Conservation (phyloP, 2,888 invertebrate species). For the Linnaemya tessellans region DNA sequence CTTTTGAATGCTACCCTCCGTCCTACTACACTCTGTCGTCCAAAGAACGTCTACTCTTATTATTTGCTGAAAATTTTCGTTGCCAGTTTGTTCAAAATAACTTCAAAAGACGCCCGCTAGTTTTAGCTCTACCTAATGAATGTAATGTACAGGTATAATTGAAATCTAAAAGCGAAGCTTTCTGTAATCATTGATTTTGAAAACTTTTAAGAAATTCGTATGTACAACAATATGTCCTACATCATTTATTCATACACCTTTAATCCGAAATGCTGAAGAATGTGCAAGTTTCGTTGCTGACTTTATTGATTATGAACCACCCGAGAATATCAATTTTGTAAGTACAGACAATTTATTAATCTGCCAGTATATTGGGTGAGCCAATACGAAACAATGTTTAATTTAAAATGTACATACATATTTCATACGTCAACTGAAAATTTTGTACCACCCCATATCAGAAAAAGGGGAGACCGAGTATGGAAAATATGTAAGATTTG, state of each 20-base stretch:
- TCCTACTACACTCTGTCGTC: conserved; percentile 87
- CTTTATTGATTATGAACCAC: conserved; percentile 89
- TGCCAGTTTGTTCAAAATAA: conserved; percentile 87
- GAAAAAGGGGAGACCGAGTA: too few relatives aligned
- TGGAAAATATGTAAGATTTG: too few relatives aligned
- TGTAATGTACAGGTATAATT: conserved; percentile 88
- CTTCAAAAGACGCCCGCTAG: conserved; percentile 86
- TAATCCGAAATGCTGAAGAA: conserved; percentile 87
- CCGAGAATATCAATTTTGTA: conserved; percentile 85
- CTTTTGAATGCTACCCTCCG: conserved; percentile 86
- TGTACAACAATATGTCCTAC: conserved; percentile 92
- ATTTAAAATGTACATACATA: too few relatives aligned
- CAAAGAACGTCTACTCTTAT: conserved; percentile 88
- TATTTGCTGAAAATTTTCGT: conserved; percentile 91
- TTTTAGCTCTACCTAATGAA: conserved; percentile 90
- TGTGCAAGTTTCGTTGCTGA: conserved; percentile 90
- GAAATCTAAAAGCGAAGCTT: background rate
- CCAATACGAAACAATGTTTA: too few relatives aligned
- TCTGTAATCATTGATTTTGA: background rate
- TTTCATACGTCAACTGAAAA: too few relatives aligned
- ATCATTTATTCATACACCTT: conserved; percentile 87
- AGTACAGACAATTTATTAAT: too few relatives aligned
- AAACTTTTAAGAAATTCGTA: conserved; percentile 90
- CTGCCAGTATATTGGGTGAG: too few relatives aligned
- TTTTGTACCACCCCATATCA: too few relatives aligned